Evolutionary conservation across 2,113 vertebrate genomes (phyloP).

Genomic region (Aspidoscelis tigris): DNA sequence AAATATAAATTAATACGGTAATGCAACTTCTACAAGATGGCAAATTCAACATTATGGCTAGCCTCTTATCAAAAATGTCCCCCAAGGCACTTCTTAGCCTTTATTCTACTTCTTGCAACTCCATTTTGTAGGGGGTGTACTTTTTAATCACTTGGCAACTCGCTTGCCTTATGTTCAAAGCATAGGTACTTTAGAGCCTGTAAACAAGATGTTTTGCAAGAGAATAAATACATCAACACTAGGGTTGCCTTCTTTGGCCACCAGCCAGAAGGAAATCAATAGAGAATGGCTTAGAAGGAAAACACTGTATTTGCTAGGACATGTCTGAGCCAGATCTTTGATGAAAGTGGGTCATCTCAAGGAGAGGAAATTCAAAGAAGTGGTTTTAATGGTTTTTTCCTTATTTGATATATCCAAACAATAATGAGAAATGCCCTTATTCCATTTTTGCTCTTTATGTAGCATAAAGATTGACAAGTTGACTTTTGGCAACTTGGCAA

Average conservation of each 20-base stretch:
- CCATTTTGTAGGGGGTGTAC: neutral
- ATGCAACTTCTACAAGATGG: neutral
- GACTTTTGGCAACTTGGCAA: neutral
- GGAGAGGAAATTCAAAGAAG: neutral
- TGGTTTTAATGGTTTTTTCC: neutral
- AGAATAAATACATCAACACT: neutral
- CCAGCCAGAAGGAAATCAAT: neutral
- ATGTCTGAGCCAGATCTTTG: neutral
- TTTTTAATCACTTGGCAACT: neutral
- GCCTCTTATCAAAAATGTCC: no score
- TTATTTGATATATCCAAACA: neutral
- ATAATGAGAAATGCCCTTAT: neutral
- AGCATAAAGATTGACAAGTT: neutral
- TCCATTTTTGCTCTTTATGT: neutral
- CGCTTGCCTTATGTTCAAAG: neutral
- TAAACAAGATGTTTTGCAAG: no score
- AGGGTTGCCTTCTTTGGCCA: neutral
- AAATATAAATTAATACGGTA: no score
- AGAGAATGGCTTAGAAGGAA: neutral
- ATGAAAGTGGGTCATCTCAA: neutral
- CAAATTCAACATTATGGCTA: neutral
- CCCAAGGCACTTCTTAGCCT: no score
- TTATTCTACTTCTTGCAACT: neutral
- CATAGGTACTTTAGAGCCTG: neutral
- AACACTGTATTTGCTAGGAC: neutral